Evolutionary conservation across 1,140 invertebrate genomes (phyloP).

Genomic region (Helicoverpa armigera): DNA sequence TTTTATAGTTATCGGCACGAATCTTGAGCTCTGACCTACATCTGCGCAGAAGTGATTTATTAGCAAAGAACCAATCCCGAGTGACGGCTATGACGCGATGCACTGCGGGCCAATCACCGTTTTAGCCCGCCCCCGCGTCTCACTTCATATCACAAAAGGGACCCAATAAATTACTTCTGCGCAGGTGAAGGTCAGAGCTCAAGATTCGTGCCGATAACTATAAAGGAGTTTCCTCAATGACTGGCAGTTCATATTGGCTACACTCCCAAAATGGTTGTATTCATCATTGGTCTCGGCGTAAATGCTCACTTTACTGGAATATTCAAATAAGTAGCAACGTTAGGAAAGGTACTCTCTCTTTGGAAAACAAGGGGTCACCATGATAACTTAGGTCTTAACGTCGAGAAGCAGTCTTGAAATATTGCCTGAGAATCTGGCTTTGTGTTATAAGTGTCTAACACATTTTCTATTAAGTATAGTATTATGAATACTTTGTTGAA

Average conservation of each 20-base stretch:
- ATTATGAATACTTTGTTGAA: neutral
- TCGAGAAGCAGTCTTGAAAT: constrained; percentile 20
- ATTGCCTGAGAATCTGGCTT: constrained; percentile 24
- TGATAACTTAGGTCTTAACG: constrained; percentile 33
- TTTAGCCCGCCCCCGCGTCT: no score
- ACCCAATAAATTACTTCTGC: no score
- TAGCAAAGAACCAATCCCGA: no score
- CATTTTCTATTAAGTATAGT: no score
- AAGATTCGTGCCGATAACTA: no score
- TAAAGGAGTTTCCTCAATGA: constrained; percentile 39
- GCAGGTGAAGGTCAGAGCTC: no score
- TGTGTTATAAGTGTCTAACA: neutral
- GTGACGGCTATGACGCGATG: no score
- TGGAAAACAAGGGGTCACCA: constrained; percentile 16
- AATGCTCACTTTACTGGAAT: constrained; percentile 32
- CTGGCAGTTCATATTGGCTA: constrained; percentile 7
- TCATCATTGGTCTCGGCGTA: constrained; percentile 37
- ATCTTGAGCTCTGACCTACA: no score
- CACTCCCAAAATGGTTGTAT: constrained; percentile 29
- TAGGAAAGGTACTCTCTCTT: constrained; percentile 34
- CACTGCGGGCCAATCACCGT: no score
- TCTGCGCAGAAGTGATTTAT: no score
- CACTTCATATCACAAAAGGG: no score
- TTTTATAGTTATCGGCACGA: no score
- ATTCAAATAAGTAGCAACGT: constrained; percentile 33